Conservation (phyloP, 2,797 vertebrate genomes). For the Scomberomorus guttatus region DNA sequence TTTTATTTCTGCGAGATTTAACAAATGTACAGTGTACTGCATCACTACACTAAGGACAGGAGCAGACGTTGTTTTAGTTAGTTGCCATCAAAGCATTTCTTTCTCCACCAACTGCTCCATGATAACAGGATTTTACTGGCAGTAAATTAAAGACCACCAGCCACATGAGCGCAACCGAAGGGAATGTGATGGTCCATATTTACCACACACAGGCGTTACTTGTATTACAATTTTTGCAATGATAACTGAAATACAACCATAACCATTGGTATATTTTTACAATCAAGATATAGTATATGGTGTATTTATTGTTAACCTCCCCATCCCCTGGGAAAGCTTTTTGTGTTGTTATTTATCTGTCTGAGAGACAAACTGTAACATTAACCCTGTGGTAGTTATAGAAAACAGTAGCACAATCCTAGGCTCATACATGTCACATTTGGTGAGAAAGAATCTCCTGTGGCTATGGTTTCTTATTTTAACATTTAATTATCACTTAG, state of each 20-base stretch:
- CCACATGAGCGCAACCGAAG: neutral
- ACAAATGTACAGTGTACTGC: neutral
- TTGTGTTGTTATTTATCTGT: too few species aligned
- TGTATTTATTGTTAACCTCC: too few species aligned
- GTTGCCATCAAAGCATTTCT: neutral
- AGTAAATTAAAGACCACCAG: neutral
- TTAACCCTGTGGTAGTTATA: neutral
- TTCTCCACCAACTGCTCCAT: neutral
- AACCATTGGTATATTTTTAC: neutral
- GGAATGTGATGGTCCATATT: neutral
- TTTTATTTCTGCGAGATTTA: neutral
- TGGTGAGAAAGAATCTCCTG: neutral
- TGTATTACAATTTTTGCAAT: neutral
- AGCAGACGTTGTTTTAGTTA: neutral
- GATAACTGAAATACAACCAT: neutral
- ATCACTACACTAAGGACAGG: neutral
- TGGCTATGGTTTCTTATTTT: slow-evolving; percentile 4
- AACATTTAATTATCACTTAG: slow-evolving; percentile 15
- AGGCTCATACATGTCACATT: neutral
- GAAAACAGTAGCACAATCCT: neutral
- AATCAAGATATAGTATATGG: neutral
- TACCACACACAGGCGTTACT: too few species aligned
- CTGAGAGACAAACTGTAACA: too few species aligned
- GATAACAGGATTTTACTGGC: slow-evolving; percentile 10
- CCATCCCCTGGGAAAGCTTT: neutral